Percentiles rank a stretch among this genome's conserved stretches.
Evolutionary conservation across 2,113 vertebrate genomes (phyloP).

Genomic region (Alligator sinensis): DNA sequence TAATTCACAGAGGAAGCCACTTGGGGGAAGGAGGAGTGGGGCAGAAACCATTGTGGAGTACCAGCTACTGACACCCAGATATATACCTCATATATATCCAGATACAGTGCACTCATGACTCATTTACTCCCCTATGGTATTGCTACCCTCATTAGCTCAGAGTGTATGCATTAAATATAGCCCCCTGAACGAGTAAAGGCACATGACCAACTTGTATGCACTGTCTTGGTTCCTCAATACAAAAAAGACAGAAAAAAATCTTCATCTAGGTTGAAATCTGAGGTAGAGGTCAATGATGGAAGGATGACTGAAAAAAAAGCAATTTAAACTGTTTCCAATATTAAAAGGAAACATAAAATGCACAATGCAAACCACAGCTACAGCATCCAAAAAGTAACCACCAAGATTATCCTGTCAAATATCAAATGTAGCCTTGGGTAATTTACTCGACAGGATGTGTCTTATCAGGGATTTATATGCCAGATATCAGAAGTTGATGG

Average conservation of each 20-base stretch:
- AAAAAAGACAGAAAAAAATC: not conserved
- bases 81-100: not conserved
- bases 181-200: not conserved
- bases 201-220: not conserved
- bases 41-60: not conserved
- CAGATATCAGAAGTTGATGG: slow-evolving; percentile 22
- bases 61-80: not conserved
- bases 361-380: not conserved
- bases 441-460: slow-evolving; percentile 45
- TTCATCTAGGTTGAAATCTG: not conserved
- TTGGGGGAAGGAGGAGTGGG: too few relatives aligned
- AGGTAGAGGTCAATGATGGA: slow-evolving; percentile 26
- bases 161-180: fast-evolving
- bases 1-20: not conserved
- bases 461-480: slow-evolving; percentile 3
- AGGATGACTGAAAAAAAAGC: slow-evolving; percentile 43
- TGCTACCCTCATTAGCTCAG: not conserved
- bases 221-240: not conserved
- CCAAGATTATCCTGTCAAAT: slow-evolving; percentile 57
- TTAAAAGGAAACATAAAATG: slow-evolving; percentile 11
- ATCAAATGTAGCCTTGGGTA: slow-evolving; percentile 49
- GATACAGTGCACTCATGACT: not conserved
- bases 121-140: fast-evolving
- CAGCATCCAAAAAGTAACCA: slow-evolving; percentile 18
- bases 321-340: slow-evolving; percentile 29